These are phyloP conservation scores for Lepilemur septentrionalis DNA, from an alignment of 2,797 vertebrate species.

Conservation along the genomic window DNA sequence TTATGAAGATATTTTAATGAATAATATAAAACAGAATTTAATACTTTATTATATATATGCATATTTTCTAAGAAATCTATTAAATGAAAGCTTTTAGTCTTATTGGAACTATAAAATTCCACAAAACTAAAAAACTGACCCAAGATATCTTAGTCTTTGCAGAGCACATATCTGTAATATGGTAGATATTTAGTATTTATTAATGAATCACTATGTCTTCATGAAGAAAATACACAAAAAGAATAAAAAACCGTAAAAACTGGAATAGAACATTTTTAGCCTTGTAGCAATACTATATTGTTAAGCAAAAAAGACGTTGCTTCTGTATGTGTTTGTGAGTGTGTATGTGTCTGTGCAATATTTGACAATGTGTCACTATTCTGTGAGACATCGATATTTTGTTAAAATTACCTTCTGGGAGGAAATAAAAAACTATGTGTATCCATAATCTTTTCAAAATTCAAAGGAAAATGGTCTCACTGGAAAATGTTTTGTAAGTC, in stretches of 20 bases:
- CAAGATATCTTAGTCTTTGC: not conserved
- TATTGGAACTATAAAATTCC: not conserved
- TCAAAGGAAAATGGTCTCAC: not conserved
- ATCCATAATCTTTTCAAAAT: not conserved
- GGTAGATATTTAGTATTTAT: not conserved
- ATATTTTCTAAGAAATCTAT: not conserved
- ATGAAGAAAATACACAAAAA: not conserved
- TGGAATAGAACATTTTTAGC: not conserved
- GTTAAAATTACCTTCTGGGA: not conserved
- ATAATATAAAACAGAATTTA: not conserved
- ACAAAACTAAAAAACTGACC: not conserved
- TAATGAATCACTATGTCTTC: not conserved
- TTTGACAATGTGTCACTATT: not conserved
- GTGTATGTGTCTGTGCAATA: not conserved
- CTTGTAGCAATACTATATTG: not conserved
- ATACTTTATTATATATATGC: not conserved
- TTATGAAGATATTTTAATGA: not conserved
- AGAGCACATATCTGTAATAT: not conserved
- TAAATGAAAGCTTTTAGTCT: not conserved
- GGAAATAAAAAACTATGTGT: not conserved
- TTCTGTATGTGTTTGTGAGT: not conserved
- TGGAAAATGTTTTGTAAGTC: not conserved
- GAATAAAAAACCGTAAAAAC: not conserved
- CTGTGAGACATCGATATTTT: not conserved
- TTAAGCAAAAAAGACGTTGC: not conserved